Evolutionary conservation across 2,113 vertebrate genomes (phyloP), one percentile per base, ranked within the genome.

Genomic region (Nothocercus julius): DNA sequence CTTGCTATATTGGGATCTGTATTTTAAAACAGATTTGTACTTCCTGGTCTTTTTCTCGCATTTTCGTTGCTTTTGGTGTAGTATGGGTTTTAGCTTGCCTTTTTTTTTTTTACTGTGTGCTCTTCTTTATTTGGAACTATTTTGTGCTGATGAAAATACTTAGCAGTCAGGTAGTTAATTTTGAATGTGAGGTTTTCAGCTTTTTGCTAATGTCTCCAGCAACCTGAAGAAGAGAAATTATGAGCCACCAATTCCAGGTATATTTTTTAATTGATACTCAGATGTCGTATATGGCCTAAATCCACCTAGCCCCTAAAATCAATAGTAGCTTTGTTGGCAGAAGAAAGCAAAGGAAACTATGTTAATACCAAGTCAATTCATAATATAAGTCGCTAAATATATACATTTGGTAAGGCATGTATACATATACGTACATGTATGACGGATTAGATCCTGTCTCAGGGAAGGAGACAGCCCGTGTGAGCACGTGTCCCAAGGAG

Each of bases 371-470:
- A 4, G 21, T 7, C n/a, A 19, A 17, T 30, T 70, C 8, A 2
- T 25, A 11, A 28, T 11, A 11, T 2, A 30, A 64, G 25, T 13
- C n/a, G 3, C 45, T 11, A 4, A 4, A 34, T n/a, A 32, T 2
- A 13, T 1, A 7, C 1, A 1, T 9, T 36, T 14, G 36, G 36
- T 4, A 3, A 1, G 4, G 38, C 7, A 1, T 30, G 28, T 20
- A 2, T 16, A 19, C 18, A 0, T 13, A 24, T 21, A 36, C 5
- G 18, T 22, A 30, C 9, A 18, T 2, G 2, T 24, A 6, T 7
- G 11, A 45, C 38, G 9, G 5, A 27, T 38, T 20, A 44, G 36
- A 25, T 59, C 11, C 0, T 5, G 28, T 15, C 69, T 38, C 36
- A n/a, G n/a, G 6, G 2, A 13, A 25, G 54, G 30, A 53, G 22